Evolutionary conservation across 1,140 invertebrate genomes (phyloP).

Genomic region (Bombus balteatus): DNA sequence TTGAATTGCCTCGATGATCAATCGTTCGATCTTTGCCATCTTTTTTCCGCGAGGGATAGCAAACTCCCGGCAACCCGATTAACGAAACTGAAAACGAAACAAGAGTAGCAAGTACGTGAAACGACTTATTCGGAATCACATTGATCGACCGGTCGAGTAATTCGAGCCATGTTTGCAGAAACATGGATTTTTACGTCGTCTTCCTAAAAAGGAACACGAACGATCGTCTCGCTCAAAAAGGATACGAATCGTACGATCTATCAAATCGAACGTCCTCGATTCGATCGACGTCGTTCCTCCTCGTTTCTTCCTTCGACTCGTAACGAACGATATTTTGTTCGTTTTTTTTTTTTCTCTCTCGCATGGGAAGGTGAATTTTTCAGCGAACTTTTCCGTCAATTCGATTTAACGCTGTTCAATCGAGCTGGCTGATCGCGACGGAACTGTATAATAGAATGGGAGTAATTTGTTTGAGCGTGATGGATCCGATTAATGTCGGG

Average conservation of each 20-base stretch:
- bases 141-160: constrained; percentile 10
- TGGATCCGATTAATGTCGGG: constrained; percentile 10
- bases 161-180: constrained; percentile 9
- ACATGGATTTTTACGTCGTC: constrained; percentile 17
- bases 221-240: constrained; percentile 26
- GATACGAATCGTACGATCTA: constrained; percentile 36
- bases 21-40: not conserved
- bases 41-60: not conserved
- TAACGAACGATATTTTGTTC: not conserved
- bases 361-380: not conserved
- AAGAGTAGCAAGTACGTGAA: not conserved
- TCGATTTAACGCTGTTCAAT: constrained; percentile 26
- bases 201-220: constrained; percentile 28
- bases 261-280: constrained; percentile 51
- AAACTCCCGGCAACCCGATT: not conserved
- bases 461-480: constrained; percentile 18
- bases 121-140: not conserved
- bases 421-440: not conserved
- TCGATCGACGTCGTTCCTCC: constrained; percentile 1
- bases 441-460: not conserved
- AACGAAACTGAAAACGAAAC: not conserved
- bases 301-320: not conserved
- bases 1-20: not conserved
- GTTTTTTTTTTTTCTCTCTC: not conserved
- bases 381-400: not conserved